A percentile compares a stretch with the other conserved stretches of the same genome.
These are phyloP conservation scores for Stomatorhinus ivindoensis DNA, from an alignment of 2,113 vertebrate species.

Conservation along the genomic window DNA sequence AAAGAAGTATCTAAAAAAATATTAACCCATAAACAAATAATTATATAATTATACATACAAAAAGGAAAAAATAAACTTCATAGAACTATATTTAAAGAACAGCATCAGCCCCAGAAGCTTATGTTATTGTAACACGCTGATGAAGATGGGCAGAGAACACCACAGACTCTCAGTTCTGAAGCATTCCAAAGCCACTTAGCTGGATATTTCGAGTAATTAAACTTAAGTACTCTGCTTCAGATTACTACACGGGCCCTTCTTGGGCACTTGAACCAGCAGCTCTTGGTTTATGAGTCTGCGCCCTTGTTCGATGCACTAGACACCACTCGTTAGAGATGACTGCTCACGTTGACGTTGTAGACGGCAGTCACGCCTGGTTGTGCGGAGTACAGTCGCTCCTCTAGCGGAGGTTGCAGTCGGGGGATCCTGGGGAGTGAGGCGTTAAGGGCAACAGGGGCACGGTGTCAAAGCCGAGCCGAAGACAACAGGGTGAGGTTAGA, in stretches of 20 bases:
- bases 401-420: constrained; percentile 58
- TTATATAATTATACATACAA: not conserved
- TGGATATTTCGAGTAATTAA: not conserved
- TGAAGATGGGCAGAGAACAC: not conserved
- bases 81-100: not conserved
- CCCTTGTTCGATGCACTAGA: not conserved
- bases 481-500: not conserved
- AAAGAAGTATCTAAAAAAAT: no score
- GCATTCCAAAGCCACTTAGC: not conserved
- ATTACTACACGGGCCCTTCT: not conserved
- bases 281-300: not conserved
- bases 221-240: not conserved
- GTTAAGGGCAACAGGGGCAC: constrained; percentile 50
- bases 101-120: not conserved
- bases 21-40: no score
- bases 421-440: constrained; percentile 49
- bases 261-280: not conserved
- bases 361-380: constrained; percentile 63
- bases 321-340: not conserved
- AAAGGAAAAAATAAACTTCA: no score
- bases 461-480: constrained; percentile 33
- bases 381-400: constrained; percentile 63
- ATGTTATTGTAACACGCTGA: not conserved
- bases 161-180: not conserved
- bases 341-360: constrained; percentile 58